Percentiles rank a stretch among this genome's conserved stretches.
These are phyloP conservation scores for Dermochelys coriacea DNA, from an alignment of 2,797 vertebrate genomes.

Conservation along the genomic window DNA sequence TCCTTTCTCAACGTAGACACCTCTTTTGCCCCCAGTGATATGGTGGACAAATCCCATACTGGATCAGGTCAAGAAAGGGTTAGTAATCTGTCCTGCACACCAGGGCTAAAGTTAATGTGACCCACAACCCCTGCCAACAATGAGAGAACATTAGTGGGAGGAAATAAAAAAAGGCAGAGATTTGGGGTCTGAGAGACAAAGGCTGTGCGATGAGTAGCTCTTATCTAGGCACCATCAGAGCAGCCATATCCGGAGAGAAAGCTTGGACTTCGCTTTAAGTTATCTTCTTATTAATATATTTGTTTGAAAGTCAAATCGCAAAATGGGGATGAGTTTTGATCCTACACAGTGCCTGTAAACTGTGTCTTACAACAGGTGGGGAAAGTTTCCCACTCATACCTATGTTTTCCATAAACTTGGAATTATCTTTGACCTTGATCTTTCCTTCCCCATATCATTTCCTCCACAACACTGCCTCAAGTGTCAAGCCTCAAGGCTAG, in stretches of 20 bases:
- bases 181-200: not conserved
- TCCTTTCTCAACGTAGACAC: not conserved
- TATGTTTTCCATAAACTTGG: not conserved
- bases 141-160: no score
- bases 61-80: not conserved
- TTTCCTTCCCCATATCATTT: not conserved
- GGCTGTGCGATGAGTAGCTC: not conserved
- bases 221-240: not conserved
- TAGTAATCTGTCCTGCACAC: not conserved
- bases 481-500: not conserved
- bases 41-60: not conserved
- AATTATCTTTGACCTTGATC: not conserved
- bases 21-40: not conserved
- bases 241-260: not conserved
- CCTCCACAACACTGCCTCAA: not conserved
- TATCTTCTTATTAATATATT: constrained; percentile 30
- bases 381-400: not conserved
- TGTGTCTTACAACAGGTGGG: not conserved
- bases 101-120: not conserved
- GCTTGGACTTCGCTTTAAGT: constrained; percentile 1
- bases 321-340: not conserved
- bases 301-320: constrained; percentile 6
- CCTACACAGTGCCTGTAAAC: not conserved
- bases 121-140: not conserved
- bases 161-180: not conserved